Evolutionary conservation across 37 sponge, comb jelly and placozoan species (phyloP).

Genomic region (Chondrilla cf. caribensis): DNA sequence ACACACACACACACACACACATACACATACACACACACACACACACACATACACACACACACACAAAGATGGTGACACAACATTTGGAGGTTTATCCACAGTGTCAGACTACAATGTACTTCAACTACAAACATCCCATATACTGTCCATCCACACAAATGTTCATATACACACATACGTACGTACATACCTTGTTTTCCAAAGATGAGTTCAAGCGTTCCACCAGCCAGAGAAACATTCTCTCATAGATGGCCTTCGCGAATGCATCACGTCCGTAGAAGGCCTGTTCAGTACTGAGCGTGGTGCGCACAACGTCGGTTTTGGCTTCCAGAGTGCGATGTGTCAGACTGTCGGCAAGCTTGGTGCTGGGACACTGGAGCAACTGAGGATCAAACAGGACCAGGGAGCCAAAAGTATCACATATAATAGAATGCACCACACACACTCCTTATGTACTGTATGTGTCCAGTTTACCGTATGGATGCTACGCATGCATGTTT

Average conservation of each 20-base stretch:
- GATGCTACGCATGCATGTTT: background rate
- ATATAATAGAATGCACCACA: background rate
- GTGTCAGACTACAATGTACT: too few relatives aligned
- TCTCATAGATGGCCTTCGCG: slow-evolving; percentile 78
- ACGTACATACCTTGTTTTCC: slow-evolving; percentile 50
- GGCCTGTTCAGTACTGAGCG: slow-evolving; percentile 68
- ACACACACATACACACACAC: too few relatives aligned
- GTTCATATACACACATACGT: too few relatives aligned
- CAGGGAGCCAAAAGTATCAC: background rate
- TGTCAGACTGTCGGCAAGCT: slow-evolving; percentile 51
- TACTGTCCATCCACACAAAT: too few relatives aligned
- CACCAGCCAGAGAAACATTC: slow-evolving; percentile 79
- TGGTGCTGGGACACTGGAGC: slow-evolving; percentile 27
- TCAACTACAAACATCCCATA: too few relatives aligned
- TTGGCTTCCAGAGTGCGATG: slow-evolving; percentile 72
- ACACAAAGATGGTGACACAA: too few relatives aligned
- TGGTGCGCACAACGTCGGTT: slow-evolving; percentile 58
- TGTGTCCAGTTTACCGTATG: background rate
- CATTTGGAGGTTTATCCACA: too few relatives aligned
- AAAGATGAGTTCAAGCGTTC: slow-evolving; percentile 59
- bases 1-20: too few relatives aligned
- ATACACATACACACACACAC: too few relatives aligned
- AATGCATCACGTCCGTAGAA: slow-evolving; percentile 71
- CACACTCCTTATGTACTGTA: background rate
- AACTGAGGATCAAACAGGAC: slow-evolving; percentile 51